Evolutionary conservation across 2,113 vertebrate species (phyloP), one percentile per base, ranked within the genome.

Genomic region (Heliornis fulica): DNA sequence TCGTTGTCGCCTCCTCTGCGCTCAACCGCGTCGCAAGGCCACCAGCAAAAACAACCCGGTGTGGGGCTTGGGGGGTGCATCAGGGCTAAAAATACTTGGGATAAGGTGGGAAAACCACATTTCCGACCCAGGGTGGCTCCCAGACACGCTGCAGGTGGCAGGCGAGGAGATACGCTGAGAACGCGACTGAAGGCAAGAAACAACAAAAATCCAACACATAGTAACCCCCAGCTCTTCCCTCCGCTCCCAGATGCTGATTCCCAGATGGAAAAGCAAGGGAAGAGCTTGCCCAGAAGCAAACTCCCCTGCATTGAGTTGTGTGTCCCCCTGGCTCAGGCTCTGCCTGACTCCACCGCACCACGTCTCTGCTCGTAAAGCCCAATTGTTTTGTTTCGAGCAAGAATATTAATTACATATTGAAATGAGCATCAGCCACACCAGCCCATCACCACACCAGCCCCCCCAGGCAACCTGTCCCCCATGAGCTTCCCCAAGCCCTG

Each of bases 51-150:
- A 71, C 77, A 85, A 88, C 56, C 41, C 11, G 9, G 71, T 92
- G 40, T 51, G 91, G 83, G 94, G 92, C 87, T n/a, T 54, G 54
- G 50, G 34, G 60, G 87, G 70, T 86, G 87, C 90, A 40, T 63
- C 95, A 94, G 76, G 77, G 61, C 89, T 93, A 82, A 93, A 96
- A 95, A 96, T 50, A 83, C 41, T 76, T 8, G 0, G 10, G 85
- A 13, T 9, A 25, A 68, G 31, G 43, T 17, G 64, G 77, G 83
- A 60, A 69, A 92, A 32, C 1, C 1, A 68, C 1, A 5, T 95
- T 94, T 81, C 12, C 40, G 10, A 38, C 32, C 5, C 68, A 7
- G 6, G 32, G 70, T 16, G 26, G 53, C 71, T 40, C 25, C 5
- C 65, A 5, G 29, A 20, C 32, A 5, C 3, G 8, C 3, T n/a